Evolutionary conservation across 2,888 invertebrate genomes (phyloP).

Genomic region (Eristalis intricaria): DNA sequence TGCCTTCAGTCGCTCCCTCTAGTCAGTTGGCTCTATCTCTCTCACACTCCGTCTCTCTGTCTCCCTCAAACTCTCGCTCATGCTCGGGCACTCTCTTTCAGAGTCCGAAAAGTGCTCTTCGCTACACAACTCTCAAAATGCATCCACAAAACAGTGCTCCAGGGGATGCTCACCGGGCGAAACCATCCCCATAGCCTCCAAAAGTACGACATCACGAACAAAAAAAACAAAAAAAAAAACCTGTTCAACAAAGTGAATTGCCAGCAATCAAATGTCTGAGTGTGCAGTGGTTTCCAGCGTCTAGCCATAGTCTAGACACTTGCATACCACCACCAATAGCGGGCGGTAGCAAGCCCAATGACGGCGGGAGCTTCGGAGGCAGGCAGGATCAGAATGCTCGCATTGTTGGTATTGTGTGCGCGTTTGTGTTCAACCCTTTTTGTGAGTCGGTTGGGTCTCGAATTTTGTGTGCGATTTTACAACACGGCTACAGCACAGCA

Average conservation of each 20-base stretch:
- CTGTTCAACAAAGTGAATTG: conserved; percentile 70
- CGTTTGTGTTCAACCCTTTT: conserved; percentile 53
- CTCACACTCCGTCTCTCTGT: neutral
- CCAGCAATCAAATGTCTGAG: conserved; percentile 72
- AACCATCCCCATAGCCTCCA: conserved; percentile 36
- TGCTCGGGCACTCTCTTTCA: neutral
- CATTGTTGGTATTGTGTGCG: conserved; percentile 44
- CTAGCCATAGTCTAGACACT: conserved; percentile 75
- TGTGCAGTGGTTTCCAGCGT: conserved; percentile 74
- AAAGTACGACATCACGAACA: conserved; percentile 26
- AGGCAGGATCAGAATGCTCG: conserved; percentile 53
- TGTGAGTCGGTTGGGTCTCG: conserved; percentile 39
- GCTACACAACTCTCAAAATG: conserved; percentile 40
- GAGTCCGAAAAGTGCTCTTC: conserved; percentile 38
- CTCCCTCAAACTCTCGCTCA: conserved; percentile 8
- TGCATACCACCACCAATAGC: conserved; percentile 69
- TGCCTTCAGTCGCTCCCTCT: conserved; percentile 19
- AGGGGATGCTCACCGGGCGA: conserved; percentile 44
- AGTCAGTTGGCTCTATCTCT: neutral
- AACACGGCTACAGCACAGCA: conserved; percentile 39
- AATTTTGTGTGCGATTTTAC: conserved; percentile 61
- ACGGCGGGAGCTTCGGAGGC: conserved; percentile 33
- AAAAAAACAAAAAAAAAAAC: conserved; percentile 21
- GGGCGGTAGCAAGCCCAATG: conserved; percentile 1
- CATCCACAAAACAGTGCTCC: conserved; percentile 40